These are phyloP conservation scores for Epinephelus malabaricus DNA, from an alignment of 2,797 vertebrate species.

Conservation along the genomic window DNA sequence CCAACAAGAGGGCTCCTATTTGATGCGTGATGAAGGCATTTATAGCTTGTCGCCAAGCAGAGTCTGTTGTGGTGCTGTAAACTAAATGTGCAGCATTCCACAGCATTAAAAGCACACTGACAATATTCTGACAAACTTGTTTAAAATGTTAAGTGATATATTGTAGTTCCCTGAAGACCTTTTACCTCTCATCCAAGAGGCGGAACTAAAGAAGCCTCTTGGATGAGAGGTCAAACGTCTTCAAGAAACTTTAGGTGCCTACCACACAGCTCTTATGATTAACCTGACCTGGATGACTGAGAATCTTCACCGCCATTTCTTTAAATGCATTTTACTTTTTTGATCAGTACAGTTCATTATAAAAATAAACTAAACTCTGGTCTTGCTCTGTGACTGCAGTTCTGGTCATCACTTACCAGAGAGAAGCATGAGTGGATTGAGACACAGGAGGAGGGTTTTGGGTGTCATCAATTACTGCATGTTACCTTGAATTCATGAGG, in stretches of 20 bases:
- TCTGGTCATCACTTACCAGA: background rate
- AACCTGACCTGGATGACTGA: too few species aligned
- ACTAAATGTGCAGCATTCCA: background rate
- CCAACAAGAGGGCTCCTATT: constrained; percentile 1
- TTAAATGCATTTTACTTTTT: background rate
- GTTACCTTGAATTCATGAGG: too few species aligned
- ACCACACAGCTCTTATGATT: too few species aligned
- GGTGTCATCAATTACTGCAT: too few species aligned
- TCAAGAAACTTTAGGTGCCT: too few species aligned
- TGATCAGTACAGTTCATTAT: background rate
- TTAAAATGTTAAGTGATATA: too few species aligned
- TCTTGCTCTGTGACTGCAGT: background rate
- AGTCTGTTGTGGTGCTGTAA: background rate
- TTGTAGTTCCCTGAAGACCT: too few species aligned
- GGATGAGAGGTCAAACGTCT: too few species aligned
- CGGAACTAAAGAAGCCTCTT: too few species aligned
- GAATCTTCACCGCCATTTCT: too few species aligned
- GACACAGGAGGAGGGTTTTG: background rate
- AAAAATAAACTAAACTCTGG: background rate
- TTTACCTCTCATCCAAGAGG: too few species aligned
- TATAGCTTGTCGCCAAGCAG: background rate
- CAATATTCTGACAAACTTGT: background rate
- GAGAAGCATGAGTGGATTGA: background rate
- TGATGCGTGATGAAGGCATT: background rate
- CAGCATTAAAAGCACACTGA: background rate